Conservation (phyloP, 2,888 invertebrate species). For the Hirtodrosophila cameraria region DNA sequence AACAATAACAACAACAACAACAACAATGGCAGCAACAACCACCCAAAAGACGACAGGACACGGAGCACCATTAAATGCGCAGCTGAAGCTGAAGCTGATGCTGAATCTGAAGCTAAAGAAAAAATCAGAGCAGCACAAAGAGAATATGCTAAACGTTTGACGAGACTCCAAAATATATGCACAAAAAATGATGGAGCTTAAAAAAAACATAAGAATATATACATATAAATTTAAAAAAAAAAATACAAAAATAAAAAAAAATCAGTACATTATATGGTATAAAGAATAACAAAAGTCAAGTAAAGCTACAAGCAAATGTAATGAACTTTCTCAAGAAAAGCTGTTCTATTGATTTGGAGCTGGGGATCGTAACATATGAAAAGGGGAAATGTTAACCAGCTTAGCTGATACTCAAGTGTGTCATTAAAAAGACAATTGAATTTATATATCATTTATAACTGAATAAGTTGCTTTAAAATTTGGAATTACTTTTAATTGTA, state of each 20-base stretch:
- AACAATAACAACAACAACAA: constrained; percentile 31
- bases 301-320: constrained; percentile 7
- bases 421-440: background rate
- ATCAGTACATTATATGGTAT: constrained; percentile 38
- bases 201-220: constrained; percentile 18
- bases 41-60: constrained; percentile 34
- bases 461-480: too few species aligned
- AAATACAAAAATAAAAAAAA: constrained; percentile 23
- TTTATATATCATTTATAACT: too few species aligned
- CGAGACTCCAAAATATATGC: constrained; percentile 52
- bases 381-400: constrained; percentile 7
- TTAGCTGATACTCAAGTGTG: background rate
- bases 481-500: too few species aligned
- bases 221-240: constrained; percentile 7
- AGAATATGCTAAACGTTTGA: constrained; percentile 74
- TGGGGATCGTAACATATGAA: background rate
- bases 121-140: constrained; percentile 60
- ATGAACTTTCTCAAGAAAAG: constrained; percentile 13
- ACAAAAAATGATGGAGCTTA: constrained; percentile 13
- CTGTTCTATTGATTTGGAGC: constrained; percentile 1
- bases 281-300: constrained; percentile 14
- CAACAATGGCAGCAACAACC: constrained; percentile 33
- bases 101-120: too few species aligned
- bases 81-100: constrained; percentile 57
- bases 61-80: constrained; percentile 52